Conservation (phyloP, 2,113 vertebrate species). For the Prunella himalayana region DNA sequence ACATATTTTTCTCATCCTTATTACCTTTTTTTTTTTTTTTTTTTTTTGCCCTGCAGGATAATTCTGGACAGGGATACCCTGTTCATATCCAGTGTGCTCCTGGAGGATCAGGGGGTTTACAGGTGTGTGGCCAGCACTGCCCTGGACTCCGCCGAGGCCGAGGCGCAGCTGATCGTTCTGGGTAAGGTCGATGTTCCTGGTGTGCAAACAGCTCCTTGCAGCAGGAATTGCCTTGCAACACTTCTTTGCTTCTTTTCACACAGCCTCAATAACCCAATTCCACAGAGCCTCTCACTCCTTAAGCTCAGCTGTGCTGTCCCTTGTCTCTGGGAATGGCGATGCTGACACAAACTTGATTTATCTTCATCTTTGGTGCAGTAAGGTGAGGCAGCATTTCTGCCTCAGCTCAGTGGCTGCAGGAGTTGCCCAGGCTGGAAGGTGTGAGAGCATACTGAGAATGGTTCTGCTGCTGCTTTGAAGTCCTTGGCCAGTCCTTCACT, state of each 20-base stretch:
- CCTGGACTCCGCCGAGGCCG: conserved; percentile 73
- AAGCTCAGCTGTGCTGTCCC: background rate
- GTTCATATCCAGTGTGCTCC: conserved; percentile 82
- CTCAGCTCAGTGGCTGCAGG: background rate
- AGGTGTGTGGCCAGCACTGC: conserved; percentile 80
- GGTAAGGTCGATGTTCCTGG: conserved; percentile 68
- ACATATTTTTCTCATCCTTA: background rate
- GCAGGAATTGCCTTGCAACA: background rate
- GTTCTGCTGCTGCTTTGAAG: background rate
- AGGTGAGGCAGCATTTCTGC: background rate
- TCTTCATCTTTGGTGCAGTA: background rate
- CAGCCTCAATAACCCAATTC: background rate
- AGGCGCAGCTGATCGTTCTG: conserved; percentile 77
- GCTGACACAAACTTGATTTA: background rate
- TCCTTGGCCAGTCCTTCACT: background rate
- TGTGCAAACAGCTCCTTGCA: background rate
- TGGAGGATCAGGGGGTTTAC: conserved; percentile 84
- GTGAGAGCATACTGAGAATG: background rate
- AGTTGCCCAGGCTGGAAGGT: background rate
- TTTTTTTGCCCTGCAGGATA: conserved; percentile 59
- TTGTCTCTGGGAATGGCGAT: background rate
- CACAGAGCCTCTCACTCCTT: background rate
- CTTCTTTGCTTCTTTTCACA: background rate
- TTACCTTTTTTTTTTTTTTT: background rate
- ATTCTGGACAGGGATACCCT: conserved; percentile 79